phyloP scores from a whole-genome alignment of 2,888 invertebrate genomes.

The Rambutsinella grinnellia region DNA sequence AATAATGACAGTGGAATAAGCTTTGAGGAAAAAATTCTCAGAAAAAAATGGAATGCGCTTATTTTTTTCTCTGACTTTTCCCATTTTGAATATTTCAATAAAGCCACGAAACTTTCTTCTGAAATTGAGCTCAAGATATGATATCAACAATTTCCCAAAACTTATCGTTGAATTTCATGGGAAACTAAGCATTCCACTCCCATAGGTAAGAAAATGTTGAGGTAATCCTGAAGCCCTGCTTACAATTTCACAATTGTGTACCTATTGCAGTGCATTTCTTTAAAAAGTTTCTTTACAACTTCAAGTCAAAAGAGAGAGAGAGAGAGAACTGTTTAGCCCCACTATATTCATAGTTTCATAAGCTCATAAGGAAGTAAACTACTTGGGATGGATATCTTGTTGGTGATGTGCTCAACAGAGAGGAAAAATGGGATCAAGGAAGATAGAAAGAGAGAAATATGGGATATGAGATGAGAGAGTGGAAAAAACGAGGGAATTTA shows the following conservation, averaged over 20 bases:
- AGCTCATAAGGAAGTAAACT: no score
- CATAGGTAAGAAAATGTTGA: background rate
- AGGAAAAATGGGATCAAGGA: slow-evolving; percentile 36
- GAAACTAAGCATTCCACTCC: slow-evolving; percentile 20
- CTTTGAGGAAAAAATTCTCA: no score
- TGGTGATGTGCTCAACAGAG: slow-evolving; percentile 13
- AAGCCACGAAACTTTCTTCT: background rate
- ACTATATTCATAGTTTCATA: no score
- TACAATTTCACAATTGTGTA: slow-evolving; percentile 23
- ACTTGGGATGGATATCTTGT: no score
- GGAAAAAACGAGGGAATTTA: slow-evolving; percentile 22
- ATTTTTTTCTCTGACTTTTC: slow-evolving; percentile 22
- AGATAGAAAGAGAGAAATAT: slow-evolving; percentile 24
- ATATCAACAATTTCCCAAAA: background rate
- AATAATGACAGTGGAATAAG: no score
- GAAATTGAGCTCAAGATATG: no score
- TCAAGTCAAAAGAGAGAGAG: no score
- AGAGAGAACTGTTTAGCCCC: no score
- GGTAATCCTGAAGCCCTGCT: slow-evolving; percentile 6
- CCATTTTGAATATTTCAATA: slow-evolving; percentile 27
- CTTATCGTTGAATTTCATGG: slow-evolving; percentile 25
- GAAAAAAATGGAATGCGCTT: no score
- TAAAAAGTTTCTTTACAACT: no score
- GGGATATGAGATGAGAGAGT: slow-evolving; percentile 22
- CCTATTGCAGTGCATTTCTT: no score